A percentile compares a stretch with the other conserved stretches of the same genome.
Evolutionary conservation across 2,113 vertebrate species (phyloP).

Genomic region (Sphaerodactylus townsendi): DNA sequence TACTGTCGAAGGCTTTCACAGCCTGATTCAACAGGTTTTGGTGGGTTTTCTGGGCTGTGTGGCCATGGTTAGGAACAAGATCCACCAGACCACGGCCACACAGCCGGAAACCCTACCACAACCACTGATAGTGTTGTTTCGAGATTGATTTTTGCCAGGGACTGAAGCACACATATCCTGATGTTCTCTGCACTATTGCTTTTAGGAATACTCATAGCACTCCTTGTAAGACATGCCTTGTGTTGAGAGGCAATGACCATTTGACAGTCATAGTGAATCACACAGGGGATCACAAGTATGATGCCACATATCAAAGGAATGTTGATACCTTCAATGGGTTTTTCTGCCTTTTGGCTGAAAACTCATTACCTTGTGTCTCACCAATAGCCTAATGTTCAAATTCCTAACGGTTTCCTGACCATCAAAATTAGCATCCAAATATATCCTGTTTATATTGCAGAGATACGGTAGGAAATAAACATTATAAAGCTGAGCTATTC

Average conservation of each 20-base stretch:
- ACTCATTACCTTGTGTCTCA: slow-evolving; percentile 27
- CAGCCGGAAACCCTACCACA: too few species aligned
- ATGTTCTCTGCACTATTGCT: neutral
- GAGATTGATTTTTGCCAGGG: neutral
- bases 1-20: too few species aligned
- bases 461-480: slow-evolving; percentile 55
- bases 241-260: neutral
- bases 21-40: too few species aligned
- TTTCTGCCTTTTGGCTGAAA: slow-evolving; percentile 1
- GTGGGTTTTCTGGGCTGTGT: too few species aligned
- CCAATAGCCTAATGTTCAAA: slow-evolving; percentile 15
- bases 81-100: too few species aligned
- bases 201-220: neutral
- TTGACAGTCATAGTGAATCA: neutral
- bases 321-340: neutral
- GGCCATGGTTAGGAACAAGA: too few species aligned
- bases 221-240: neutral
- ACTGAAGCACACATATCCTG: neutral
- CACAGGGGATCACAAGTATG: neutral
- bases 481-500: slow-evolving; percentile 51
- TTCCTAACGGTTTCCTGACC: slow-evolving; percentile 41
- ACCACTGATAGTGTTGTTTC: neutral
- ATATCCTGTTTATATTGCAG: slow-evolving; percentile 55
- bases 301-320: neutral
- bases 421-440: slow-evolving; percentile 40